These are phyloP conservation scores for Plebejus anna DNA, from an alignment of 2,888 invertebrate genomes.

Conservation along the genomic window DNA sequence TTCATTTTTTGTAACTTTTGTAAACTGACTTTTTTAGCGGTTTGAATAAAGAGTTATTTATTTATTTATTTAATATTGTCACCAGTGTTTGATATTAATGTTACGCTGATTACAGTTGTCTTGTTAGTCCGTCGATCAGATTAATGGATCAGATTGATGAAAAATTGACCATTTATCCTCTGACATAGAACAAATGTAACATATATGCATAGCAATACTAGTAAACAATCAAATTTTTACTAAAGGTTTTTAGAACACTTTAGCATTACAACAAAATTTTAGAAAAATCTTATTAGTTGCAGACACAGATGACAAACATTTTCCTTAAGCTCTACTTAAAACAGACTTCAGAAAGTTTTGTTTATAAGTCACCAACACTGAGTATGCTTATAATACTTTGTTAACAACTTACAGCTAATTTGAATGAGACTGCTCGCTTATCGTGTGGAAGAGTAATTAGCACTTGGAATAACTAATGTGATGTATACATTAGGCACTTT, in stretches of 20 bases:
- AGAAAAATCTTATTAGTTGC: neutral
- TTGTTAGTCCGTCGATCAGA: neutral
- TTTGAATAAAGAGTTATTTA: no score
- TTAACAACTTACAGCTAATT: neutral
- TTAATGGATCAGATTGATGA: no score
- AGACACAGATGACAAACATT: neutral
- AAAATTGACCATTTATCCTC: no score
- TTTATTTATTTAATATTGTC: neutral
- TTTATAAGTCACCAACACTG: neutral
- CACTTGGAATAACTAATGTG: constrained; percentile 19
- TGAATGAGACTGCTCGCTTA: neutral
- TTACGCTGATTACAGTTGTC: no score
- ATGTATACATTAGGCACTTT: constrained; percentile 31
- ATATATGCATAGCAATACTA: neutral
- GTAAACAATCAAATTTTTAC: neutral
- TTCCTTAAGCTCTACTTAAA: neutral
- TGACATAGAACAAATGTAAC: neutral
- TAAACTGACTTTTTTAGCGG: no score
- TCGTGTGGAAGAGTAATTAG: constrained; percentile 1
- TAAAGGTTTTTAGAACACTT: neutral
- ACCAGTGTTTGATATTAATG: neutral
- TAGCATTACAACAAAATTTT: neutral
- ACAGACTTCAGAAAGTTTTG: neutral
- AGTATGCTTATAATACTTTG: neutral
- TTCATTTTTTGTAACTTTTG: no score